Evolutionary conservation across 2,888 invertebrate genomes (phyloP).

Genomic region (Dryococelus australis): DNA sequence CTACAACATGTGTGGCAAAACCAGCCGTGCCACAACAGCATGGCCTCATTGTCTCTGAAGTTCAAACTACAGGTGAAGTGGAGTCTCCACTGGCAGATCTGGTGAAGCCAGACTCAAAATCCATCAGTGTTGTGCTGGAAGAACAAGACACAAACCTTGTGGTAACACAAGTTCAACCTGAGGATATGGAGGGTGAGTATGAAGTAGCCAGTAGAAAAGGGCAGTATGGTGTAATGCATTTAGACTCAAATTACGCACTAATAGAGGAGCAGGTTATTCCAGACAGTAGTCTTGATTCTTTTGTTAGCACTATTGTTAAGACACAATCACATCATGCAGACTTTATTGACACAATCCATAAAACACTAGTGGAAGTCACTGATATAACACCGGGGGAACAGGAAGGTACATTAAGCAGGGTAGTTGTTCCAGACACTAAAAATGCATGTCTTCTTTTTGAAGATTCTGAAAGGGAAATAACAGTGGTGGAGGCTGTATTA

Average conservation of each 20-base stretch:
- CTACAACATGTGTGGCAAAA: conserved; percentile 53
- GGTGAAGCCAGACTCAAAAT: conserved; percentile 59
- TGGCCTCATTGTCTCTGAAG: conserved; percentile 62
- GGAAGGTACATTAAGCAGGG: conserved; percentile 43
- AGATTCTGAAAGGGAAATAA: conserved; percentile 45
- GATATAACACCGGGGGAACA: conserved; percentile 42
- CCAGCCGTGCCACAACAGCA: conserved; percentile 55
- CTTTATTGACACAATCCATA: conserved; percentile 33
- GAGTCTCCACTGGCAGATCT: conserved; percentile 58
- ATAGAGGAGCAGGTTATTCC: conserved; percentile 43
- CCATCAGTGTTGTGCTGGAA: conserved; percentile 55
- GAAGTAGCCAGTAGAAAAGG: conserved; percentile 37
- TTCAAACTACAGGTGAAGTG: conserved; percentile 60
- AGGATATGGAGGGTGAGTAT: conserved; percentile 63
- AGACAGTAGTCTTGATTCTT: conserved; percentile 38
- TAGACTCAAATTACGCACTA: conserved; percentile 44
- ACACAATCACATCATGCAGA: conserved; percentile 40
- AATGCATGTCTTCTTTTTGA: conserved; percentile 42
- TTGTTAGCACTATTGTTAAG: conserved; percentile 31
- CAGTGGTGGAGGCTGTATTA: conserved; percentile 39
- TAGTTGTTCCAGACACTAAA: conserved; percentile 39
- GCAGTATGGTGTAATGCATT: conserved; percentile 43
- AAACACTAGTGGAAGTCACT: conserved; percentile 37
- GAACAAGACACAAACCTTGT: conserved; percentile 57
- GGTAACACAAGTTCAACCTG: conserved; percentile 60